Conservation (phyloP, 1,140 invertebrate species). For the Apis dorsata region DNA sequence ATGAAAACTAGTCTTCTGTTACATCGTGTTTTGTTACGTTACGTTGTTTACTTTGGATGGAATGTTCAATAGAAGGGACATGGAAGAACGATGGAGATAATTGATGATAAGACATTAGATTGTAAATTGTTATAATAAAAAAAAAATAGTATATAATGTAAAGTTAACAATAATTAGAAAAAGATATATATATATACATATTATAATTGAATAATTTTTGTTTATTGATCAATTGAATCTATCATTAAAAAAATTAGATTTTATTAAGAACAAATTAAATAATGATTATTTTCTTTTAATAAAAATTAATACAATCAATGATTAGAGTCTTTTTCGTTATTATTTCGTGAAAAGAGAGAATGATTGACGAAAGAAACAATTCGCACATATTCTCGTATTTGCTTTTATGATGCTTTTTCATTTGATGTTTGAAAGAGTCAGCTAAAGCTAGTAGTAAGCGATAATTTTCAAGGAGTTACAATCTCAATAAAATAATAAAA, state of each 20-base stretch:
- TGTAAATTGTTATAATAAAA: background rate
- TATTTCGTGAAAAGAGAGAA: background rate
- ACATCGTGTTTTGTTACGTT: background rate
- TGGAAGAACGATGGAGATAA: rapidly evolving
- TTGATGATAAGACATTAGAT: background rate
- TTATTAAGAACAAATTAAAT: too few species aligned
- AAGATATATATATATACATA: too few species aligned
- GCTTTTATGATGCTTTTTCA: slow-evolving; percentile 4
- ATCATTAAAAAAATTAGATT: too few species aligned
- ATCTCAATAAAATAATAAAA: background rate
- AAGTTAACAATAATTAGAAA: too few species aligned
- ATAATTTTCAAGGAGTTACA: background rate
- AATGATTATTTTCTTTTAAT: too few species aligned
- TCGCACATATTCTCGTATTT: slow-evolving; percentile 17
- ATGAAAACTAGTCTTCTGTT: background rate
- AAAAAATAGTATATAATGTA: too few species aligned
- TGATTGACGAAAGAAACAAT: background rate
- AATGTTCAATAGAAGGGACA: too few species aligned
- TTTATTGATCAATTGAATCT: background rate
- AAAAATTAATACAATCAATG: background rate
- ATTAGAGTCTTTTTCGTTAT: background rate
- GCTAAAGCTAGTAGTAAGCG: slow-evolving; percentile 13
- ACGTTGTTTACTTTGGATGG: background rate
- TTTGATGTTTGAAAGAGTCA: slow-evolving; percentile 27
- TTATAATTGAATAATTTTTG: background rate